Base-by-base conservation (phyloP, 2,888 invertebrate species). In the Drosophila nr. perissopoda region DNA sequence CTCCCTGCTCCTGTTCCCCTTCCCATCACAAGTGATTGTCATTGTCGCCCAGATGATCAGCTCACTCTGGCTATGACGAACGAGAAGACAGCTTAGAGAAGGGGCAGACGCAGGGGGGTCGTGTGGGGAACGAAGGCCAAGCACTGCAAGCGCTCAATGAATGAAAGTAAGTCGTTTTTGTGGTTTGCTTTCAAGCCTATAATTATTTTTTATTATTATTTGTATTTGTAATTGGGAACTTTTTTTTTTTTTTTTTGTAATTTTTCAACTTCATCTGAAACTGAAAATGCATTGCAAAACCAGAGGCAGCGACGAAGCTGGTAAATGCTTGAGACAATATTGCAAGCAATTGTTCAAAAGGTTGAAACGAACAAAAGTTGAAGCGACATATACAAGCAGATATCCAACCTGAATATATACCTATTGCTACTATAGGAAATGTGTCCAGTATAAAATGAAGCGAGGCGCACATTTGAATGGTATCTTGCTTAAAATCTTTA, bases 111-210 rank as follows among this genome's bases (percentile, higher is more conserved):
- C 27, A 2, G 33, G 18, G 34, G 27, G 29, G 13, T 25, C 25
- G 6, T 16, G 25, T 25, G 45, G 11, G 56, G n/a, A 36, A 49
- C 73, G 77, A 86, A 69, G 83, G 83, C 83, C 81, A 48, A 49
- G 52, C 53, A 63, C 40, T 59, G 73, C 56, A 68, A 38, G 54
- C 54, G 33, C 71, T 71, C 73, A 57, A 73, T 79, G 75, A 86
- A 56, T 38, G 89, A 85, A 89, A 89, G 89, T 77, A 74, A 68
- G 34, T 64, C 64, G 60, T 52, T 60, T 42, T 18, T 56, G 54
- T 36, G 25, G 27, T 49, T 65, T 53, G 33, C 58, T 72, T 80
- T 61, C 67, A 66, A 64, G 38, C 64, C 36, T 62, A 60, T 73
- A 57, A 64, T 70, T 54, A 62, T 69, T 42, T 49, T 31, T 42